These are phyloP conservation scores for Gracilinanus agilis DNA, from an alignment of 2,113 vertebrate genomes.

Conservation along the genomic window DNA sequence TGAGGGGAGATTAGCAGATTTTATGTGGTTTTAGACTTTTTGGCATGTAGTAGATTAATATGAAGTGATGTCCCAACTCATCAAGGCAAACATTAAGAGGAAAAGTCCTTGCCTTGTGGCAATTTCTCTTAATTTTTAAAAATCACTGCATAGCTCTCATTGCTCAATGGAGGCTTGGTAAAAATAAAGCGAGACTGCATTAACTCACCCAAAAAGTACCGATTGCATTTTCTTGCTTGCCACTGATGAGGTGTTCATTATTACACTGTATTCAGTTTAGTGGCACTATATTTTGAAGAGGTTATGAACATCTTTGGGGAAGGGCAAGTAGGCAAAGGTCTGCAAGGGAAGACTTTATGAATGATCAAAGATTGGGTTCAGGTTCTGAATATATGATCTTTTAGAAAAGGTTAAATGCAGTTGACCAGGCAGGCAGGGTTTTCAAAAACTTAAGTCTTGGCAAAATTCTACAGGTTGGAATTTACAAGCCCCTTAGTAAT, in stretches of 20 bases:
- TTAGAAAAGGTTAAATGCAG: background rate
- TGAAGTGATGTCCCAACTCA: slow-evolving; percentile 11
- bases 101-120: background rate
- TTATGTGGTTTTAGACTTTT: background rate
- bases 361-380: background rate
- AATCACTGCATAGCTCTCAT: background rate
- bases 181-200: background rate
- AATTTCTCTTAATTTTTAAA: background rate
- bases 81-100: background rate
- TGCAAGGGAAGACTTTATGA: background rate
- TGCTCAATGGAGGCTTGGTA: background rate
- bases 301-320: background rate
- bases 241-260: background rate
- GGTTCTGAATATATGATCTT: background rate
- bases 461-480: background rate
- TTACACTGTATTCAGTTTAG: background rate
- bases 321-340: background rate
- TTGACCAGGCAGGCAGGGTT: background rate
- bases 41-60: background rate
- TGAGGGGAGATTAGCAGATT: background rate
- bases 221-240: background rate
- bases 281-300: background rate
- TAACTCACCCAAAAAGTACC: no score
- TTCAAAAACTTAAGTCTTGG: background rate
- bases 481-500: background rate